Evolutionary conservation across 2,797 vertebrate genomes (phyloP), one percentile per base, ranked within the genome.

Genomic region (Poecilia velifera): DNA sequence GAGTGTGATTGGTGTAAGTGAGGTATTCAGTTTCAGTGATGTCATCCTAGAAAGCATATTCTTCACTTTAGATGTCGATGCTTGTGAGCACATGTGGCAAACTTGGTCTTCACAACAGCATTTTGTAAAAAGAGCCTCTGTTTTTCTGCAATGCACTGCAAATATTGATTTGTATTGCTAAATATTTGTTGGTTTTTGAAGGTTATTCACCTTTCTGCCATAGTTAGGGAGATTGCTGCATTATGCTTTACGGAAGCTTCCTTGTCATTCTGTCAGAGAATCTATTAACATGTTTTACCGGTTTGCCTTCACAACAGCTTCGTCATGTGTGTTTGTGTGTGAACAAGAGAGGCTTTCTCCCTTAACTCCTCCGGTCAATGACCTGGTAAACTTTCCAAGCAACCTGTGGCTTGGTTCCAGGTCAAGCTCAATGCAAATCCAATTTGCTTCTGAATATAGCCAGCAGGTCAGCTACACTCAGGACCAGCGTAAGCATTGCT

Each of bases 1-100:
- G 87, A 90, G 88, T 91, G 86, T 92, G 94, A 95, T 92, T 93
- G 88, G 87, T 82, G 55, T 90, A 88, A 94, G 88, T 91, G 89
- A 76, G 76, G 92, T 89, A 88, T 94, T 93, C 78, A 88, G 88
- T 95, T 95, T 92, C 92, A 92, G 6, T 94, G 92, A 94, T 93
- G 90, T 94, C 93, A 94, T 88, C 86, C 77, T 72, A 88, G 82
- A 75, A 87, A 82, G 79, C 72, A 71, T 25, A 53, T 70, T 45
- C 57, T 72, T 77, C 84, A 39, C 79, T 84, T 71, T 16, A 49
- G 77, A 86, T 77, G 79, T 71, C 4, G 3, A 28, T 78, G 76
- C 76, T 76, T 39, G 31, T 76, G 77, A 46, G 62, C 71, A 75
- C 55, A 55, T 73, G 77, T 36, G 80, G 68, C 76, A 66, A 16